Conservation (phyloP, 2,113 vertebrate species). For the Athene cunicularia region DNA sequence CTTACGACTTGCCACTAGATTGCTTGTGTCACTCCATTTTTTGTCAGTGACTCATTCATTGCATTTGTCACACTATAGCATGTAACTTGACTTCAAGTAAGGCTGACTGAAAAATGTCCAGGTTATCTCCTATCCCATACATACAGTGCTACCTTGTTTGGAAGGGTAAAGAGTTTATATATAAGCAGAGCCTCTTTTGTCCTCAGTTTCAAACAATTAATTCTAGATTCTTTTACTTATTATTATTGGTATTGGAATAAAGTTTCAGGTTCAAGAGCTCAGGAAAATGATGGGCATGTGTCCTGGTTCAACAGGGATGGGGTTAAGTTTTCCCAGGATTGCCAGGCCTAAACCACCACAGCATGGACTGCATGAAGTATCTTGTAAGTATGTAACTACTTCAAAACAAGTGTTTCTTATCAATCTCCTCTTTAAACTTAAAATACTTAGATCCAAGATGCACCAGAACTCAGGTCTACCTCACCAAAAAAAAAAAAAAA, state of each 20-base stretch:
- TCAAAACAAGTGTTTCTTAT: not conserved
- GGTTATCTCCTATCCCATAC: not conserved
- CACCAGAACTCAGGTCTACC: not conserved
- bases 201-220: not conserved
- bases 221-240: not conserved
- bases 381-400: not conserved
- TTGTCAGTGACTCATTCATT: not conserved
- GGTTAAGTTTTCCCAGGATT: no score
- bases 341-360: no score
- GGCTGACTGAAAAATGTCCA: not conserved
- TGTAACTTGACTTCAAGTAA: not conserved
- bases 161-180: not conserved
- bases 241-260: not conserved
- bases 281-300: not conserved
- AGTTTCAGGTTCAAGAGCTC: not conserved
- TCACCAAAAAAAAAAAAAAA: not conserved
- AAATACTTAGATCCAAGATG: not conserved
- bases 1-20: not conserved
- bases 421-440: not conserved
- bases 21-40: not conserved
- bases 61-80: not conserved
- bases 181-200: not conserved
- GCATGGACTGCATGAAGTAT: not conserved
- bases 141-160: accelerated
- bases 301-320: no score